Evolutionary conservation across 2,113 vertebrate genomes (phyloP).

Genomic region (Etheostoma cragini): DNA sequence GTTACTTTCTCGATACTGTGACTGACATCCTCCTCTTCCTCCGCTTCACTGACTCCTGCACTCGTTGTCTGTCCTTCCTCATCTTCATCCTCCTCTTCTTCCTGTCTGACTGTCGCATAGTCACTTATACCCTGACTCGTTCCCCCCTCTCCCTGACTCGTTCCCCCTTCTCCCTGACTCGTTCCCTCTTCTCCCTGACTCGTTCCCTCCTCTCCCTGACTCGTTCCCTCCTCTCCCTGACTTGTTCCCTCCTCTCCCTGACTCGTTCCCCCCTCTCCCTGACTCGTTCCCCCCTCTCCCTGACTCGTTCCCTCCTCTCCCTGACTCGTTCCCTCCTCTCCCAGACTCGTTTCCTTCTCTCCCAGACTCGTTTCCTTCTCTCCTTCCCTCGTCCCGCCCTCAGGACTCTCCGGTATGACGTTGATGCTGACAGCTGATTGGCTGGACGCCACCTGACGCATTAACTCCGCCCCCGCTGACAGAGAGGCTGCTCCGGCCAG

Average conservation of each 20-base stretch:
- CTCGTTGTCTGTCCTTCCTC: conserved; percentile 25
- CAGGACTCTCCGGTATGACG: conserved; percentile 48
- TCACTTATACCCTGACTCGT: background rate
- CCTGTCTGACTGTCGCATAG: background rate
- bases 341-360: no score
- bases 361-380: background rate
- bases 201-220: background rate
- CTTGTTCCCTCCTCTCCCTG: background rate
- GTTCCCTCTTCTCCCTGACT: no score
- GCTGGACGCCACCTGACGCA: conserved; percentile 36
- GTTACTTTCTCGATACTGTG: conserved; percentile 4
- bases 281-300: background rate
- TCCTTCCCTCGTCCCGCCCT: background rate
- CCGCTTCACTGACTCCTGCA: conserved; percentile 29
- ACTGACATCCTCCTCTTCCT: conserved; percentile 41
- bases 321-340: background rate
- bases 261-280: background rate
- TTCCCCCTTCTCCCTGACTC: background rate
- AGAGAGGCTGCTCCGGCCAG: conserved; percentile 56
- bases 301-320: background rate
- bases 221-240: background rate
- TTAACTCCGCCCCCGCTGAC: conserved; percentile 35
- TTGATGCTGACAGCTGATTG: conserved; percentile 64
- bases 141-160: background rate
- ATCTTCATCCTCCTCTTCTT: conserved; percentile 17